These are phyloP conservation scores for Synanceia verrucosa DNA, from an alignment of 2,797 vertebrate genomes.

Conservation along the genomic window DNA sequence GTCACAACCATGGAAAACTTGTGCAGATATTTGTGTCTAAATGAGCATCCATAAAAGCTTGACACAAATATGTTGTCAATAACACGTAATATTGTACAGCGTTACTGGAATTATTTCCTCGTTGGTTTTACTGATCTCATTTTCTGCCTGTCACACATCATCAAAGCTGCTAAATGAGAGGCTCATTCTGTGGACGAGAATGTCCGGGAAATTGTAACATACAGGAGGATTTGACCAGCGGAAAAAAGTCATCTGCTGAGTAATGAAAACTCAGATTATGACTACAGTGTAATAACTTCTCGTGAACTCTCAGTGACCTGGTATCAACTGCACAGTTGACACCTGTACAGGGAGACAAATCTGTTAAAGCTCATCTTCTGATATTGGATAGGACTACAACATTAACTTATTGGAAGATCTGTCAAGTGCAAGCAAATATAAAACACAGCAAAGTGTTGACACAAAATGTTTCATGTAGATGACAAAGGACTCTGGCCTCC, in stretches of 20 bases:
- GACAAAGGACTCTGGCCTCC: not conserved
- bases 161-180: slow-evolving; percentile 37
- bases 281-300: slow-evolving; percentile 44
- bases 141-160: slow-evolving; percentile 49
- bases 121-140: slow-evolving; percentile 34
- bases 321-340: slow-evolving; percentile 11
- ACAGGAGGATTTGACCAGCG: slow-evolving; percentile 27
- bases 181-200: slow-evolving; percentile 14
- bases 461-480: slow-evolving; percentile 13
- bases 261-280: slow-evolving; percentile 51
- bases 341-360: slow-evolving; percentile 6
- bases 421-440: slow-evolving; percentile 14
- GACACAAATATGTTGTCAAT: slow-evolving; percentile 28
- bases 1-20: slow-evolving; percentile 7
- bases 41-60: slow-evolving; percentile 17
- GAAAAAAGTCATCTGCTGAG: slow-evolving; percentile 37
- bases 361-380: slow-evolving; percentile 4
- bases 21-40: slow-evolving; percentile 12
- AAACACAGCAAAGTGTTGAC: slow-evolving; percentile 8
- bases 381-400: not conserved
- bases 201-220: slow-evolving; percentile 21
- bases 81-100: not conserved
- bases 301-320: slow-evolving; percentile 55
- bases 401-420: slow-evolving; percentile 14
- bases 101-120: slow-evolving; percentile 11